Percentiles rank a stretch among this genome's conserved stretches.
Conservation (phyloP, 2,113 vertebrate genomes). For the Platichthys stellatus region DNA sequence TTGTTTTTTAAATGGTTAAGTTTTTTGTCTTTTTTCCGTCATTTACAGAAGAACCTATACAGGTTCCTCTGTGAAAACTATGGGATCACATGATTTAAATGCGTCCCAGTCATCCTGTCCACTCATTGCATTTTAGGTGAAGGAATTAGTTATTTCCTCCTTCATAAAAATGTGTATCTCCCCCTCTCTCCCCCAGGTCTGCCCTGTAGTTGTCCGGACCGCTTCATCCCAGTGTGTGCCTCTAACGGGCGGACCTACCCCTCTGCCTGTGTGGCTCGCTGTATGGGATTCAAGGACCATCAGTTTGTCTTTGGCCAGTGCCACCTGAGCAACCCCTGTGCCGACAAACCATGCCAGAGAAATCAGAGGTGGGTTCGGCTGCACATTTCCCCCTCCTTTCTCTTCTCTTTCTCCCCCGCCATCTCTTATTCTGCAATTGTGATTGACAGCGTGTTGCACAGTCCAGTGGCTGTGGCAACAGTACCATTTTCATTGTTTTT, state of each 20-base stretch:
- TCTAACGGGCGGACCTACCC: slow-evolving; percentile 95
- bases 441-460: not conserved
- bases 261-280: slow-evolving; percentile 94
- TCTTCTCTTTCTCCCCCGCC: not conserved
- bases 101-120: no score
- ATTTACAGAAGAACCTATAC: no score
- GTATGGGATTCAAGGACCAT: slow-evolving; percentile 91
- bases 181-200: slow-evolving; percentile 80
- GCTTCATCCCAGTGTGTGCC: slow-evolving; percentile 95
- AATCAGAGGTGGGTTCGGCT: slow-evolving; percentile 87
- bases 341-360: slow-evolving; percentile 87
- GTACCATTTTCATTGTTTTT: no score
- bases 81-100: no score
- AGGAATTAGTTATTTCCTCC: not conserved
- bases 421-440: not conserved
- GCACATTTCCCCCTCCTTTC: not conserved
- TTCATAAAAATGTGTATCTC: not conserved
- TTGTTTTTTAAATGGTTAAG: no score
- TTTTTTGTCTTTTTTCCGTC: no score
- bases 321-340: slow-evolving; percentile 88
- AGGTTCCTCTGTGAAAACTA: no score
- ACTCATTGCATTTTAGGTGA: no score
- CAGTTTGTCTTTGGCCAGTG: slow-evolving; percentile 94
- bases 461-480: not conserved
- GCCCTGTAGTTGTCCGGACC: slow-evolving; percentile 93